A percentile compares a stretch with the other conserved stretches of the same genome.
These are phyloP conservation scores for Coluber constrictor DNA, from an alignment of 2,797 vertebrate genomes.

Conservation along the genomic window DNA sequence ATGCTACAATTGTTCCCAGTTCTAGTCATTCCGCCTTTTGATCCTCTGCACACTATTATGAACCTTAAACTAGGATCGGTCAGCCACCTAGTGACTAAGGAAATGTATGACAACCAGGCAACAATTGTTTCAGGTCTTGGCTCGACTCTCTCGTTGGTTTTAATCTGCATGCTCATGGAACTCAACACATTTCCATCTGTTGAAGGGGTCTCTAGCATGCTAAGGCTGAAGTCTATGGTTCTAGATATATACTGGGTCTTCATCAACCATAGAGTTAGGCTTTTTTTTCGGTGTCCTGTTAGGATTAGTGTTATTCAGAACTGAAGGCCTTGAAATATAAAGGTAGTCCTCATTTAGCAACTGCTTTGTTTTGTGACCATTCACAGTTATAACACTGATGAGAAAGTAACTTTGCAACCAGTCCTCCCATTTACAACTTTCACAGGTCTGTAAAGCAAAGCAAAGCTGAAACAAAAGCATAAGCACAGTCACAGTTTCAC, in stretches of 20 bases:
- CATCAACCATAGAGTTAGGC: neutral
- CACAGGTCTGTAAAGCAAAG: neutral
- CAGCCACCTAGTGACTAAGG: neutral
- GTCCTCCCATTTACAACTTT: neutral
- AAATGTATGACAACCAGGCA: neutral
- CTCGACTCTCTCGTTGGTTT: neutral
- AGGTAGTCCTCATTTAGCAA: neutral
- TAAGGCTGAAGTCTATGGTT: neutral
- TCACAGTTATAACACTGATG: neutral
- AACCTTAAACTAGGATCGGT: constrained; percentile 13
- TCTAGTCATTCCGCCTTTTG: neutral
- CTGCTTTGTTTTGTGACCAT: neutral
- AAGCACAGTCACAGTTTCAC: neutral
- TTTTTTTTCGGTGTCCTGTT: neutral
- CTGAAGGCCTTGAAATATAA: neutral
- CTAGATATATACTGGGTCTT: neutral
- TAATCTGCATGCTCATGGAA: neutral
- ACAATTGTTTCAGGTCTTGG: neutral
- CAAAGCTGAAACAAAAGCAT: neutral
- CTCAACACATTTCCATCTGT: neutral
- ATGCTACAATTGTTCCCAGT: neutral
- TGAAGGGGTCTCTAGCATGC: neutral
- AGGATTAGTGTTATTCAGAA: neutral
- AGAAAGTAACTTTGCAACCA: neutral
- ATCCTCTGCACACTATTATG: constrained; percentile 6